phyloP scores from a whole-genome alignment of 2,888 invertebrate species.

The Heteropelma amictum region DNA sequence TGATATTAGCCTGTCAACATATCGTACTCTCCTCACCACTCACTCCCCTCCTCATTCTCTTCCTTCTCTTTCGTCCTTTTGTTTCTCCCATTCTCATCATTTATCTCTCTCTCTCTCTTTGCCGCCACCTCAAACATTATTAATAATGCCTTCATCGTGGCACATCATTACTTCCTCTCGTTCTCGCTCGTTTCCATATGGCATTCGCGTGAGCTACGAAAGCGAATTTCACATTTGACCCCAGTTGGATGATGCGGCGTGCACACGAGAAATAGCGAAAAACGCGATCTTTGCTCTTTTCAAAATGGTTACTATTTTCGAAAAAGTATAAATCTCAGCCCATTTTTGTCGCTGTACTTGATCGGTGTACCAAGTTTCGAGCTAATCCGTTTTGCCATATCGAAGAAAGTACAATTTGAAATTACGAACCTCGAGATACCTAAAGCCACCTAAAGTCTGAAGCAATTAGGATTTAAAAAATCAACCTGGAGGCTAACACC shows the following conservation, averaged over 20 bases:
- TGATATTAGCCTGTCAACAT: slow-evolving; percentile 72
- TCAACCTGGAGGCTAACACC: no score
- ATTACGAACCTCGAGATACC: no score
- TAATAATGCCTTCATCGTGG: slow-evolving; percentile 52
- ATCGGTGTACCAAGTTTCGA: no score
- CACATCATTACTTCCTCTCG: slow-evolving; percentile 37
- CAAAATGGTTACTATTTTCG: no score
- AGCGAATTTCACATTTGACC: neutral
- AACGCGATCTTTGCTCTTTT: neutral
- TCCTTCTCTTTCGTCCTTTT: neutral
- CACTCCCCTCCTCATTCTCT: slow-evolving; percentile 28
- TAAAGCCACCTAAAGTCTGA: no score
- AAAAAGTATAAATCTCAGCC: no score
- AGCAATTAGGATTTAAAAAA: no score
- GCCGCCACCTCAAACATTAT: slow-evolving; percentile 47
- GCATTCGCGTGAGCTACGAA: slow-evolving; percentile 9
- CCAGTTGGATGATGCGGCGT: neutral
- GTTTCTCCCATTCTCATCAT: slow-evolving; percentile 30
- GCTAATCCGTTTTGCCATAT: no score
- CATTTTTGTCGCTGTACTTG: no score
- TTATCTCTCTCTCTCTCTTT: slow-evolving; percentile 22
- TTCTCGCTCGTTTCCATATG: slow-evolving; percentile 29
- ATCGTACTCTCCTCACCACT: slow-evolving; percentile 56
- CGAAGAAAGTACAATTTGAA: no score
- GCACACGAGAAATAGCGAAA: neutral